phyloP scores from a whole-genome alignment of 2,797 vertebrate species.

The Rhinella marina region DNA sequence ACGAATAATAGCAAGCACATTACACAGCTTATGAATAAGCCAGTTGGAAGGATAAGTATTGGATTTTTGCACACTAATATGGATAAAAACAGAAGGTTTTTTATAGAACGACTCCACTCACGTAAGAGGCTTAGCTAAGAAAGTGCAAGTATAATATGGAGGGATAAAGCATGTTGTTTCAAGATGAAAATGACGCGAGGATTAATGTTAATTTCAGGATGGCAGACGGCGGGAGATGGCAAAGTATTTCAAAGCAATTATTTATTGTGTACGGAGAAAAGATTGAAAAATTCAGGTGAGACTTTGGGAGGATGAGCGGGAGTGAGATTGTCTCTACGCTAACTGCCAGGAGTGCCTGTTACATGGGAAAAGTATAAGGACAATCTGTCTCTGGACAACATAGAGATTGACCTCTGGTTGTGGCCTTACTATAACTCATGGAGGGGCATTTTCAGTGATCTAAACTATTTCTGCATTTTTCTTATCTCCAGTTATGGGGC shows the following conservation, averaged over 20 bases:
- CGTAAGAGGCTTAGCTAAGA: slow-evolving; percentile 49
- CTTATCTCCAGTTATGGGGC: no score
- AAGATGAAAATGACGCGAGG: slow-evolving; percentile 52
- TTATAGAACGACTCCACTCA: slow-evolving; percentile 50
- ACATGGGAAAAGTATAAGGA: background rate
- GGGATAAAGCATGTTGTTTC: slow-evolving; percentile 37
- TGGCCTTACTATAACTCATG: background rate
- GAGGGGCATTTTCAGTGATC: background rate
- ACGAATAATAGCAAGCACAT: slow-evolving; percentile 53
- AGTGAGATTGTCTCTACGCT: background rate
- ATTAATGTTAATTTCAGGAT: slow-evolving; percentile 51
- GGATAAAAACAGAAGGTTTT: slow-evolving; percentile 58
- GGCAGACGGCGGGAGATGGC: slow-evolving; percentile 28
- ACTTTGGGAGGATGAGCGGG: slow-evolving; percentile 3
- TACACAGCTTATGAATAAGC: slow-evolving; percentile 58
- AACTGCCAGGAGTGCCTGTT: background rate
- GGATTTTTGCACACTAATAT: slow-evolving; percentile 56
- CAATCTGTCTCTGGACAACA: background rate
- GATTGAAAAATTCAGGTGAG: slow-evolving; percentile 30
- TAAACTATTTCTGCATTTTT: no score
- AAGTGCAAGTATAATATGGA: slow-evolving; percentile 38
- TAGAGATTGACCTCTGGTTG: background rate
- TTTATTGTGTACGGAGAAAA: slow-evolving; percentile 25
- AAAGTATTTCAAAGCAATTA: slow-evolving; percentile 40
- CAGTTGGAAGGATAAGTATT: slow-evolving; percentile 59